These are phyloP conservation scores for Drosophila mauritiana DNA, from an alignment of 1,140 invertebrate genomes.

Conservation along the genomic window DNA sequence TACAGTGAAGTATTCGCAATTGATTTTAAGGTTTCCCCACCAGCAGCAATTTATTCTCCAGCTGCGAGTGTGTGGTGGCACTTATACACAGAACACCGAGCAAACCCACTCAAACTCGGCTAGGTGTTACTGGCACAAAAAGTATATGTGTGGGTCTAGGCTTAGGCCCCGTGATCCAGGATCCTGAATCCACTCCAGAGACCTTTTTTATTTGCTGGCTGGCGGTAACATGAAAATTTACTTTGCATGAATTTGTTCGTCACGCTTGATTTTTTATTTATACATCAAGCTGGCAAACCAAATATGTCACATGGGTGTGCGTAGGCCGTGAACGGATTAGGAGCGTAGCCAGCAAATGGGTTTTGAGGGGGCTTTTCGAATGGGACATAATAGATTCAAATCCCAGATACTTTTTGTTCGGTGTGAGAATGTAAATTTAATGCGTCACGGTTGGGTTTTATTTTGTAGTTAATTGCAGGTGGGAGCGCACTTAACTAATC, in stretches of 20 bases:
- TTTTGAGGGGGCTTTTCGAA: constrained; percentile 17
- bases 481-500: constrained; percentile 1
- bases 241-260: constrained; percentile 75
- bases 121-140: constrained; percentile 31
- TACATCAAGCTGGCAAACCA: constrained; percentile 67
- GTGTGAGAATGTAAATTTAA: constrained; percentile 15
- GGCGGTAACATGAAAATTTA: constrained; percentile 74
- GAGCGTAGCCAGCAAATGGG: constrained; percentile 44
- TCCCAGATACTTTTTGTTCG: constrained; percentile 5
- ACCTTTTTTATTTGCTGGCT: constrained; percentile 48
- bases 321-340: constrained; percentile 55
- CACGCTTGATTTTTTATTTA: constrained; percentile 79
- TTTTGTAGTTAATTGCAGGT: constrained; percentile 44
- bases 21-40: constrained; percentile 30
- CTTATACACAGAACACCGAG: constrained; percentile 22
- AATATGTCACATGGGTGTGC: constrained; percentile 77
- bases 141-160: constrained; percentile 24
- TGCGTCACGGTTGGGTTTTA: constrained; percentile 1
- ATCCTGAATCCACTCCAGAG: constrained; percentile 21
- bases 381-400: constrained; percentile 33
- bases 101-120: constrained; percentile 18
- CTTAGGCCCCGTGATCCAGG: constrained; percentile 27
- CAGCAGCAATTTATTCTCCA: constrained; percentile 36
- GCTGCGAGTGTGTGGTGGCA: constrained; percentile 7
- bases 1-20: constrained; percentile 16